Base-by-base conservation (phyloP, 2,888 invertebrate genomes). In the Hemistola chrysoprasaria region DNA sequence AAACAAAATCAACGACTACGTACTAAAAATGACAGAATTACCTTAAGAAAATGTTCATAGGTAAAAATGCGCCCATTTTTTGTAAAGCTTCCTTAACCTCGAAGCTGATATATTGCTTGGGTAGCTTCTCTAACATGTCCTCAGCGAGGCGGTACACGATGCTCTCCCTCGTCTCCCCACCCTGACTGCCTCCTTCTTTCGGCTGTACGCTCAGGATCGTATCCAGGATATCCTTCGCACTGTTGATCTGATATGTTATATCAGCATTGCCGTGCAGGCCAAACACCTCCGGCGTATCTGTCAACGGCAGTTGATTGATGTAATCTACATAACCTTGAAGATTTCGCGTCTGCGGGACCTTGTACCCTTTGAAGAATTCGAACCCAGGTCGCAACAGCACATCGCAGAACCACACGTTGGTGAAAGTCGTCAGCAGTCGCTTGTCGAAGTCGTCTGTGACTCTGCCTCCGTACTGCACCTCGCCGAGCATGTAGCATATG, bases 381-480 rank as follows among this genome's bases (percentile, higher is more conserved):
- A 98, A 98, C 6, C 95, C 94, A 3, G 95, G 94, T 32, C 95
- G 90, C 28, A 98, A 89, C 36, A 98, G 90, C 6, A 94, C 92
- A 65, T 98, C 98, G 69, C 96, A 97, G 82, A 98, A 98, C 98
- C 98, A 98, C 1, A 96, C 95, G 64, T 96, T 94, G 0, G 97
- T 97, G 69, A 98, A 98, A 0, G 98, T 98, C 11, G 95, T 97
- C 24, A 98, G 83, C 10, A 98, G 89, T 21, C 98, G 92, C 78
- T 98, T 98, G 81, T 98, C 98, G 71, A 97, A 98, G 75, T 98
- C 98, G 68, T 98, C 98, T 0, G 98, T 98, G 0, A 98, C 98
- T 56, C 98, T 90, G 2, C 98, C 98, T 7, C 97, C 97, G 56
- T 94, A 94, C 61, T 92, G 92, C 1, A 95, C 95, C 84, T 98